Conservation (phyloP, 2,113 vertebrate genomes). For the Eubucco bourcierii region DNA sequence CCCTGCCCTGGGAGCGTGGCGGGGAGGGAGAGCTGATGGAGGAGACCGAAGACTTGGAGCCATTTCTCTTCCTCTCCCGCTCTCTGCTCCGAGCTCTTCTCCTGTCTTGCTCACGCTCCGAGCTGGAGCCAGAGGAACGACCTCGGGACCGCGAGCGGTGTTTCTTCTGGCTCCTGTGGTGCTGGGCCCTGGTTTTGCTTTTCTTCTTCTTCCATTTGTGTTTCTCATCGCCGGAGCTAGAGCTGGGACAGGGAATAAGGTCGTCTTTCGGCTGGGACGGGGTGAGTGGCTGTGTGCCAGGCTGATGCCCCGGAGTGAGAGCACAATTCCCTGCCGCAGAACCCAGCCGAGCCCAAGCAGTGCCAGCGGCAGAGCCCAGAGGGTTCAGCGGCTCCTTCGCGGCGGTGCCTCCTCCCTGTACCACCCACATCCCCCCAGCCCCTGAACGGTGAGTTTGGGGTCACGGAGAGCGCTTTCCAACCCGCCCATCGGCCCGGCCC, state of each 20-base stretch:
- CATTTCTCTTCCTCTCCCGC: neutral
- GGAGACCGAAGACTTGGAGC: constrained; percentile 78
- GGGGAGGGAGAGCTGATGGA: constrained; percentile 70
- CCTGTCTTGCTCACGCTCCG: neutral
- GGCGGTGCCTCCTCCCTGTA: neutral
- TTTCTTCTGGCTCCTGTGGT: constrained; percentile 18
- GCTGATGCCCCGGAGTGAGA: rapidly evolving
- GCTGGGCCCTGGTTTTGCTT: constrained; percentile 40
- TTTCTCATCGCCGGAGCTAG: constrained; percentile 37
- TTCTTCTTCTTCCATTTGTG: constrained; percentile 61
- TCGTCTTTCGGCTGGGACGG: rapidly evolving
- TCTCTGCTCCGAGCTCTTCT: constrained; percentile 29
- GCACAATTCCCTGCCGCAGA: rapidly evolving
- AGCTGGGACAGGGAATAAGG: constrained; percentile 11
- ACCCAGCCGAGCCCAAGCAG: neutral
- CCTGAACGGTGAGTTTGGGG: rapidly evolving
- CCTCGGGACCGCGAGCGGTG: neutral
- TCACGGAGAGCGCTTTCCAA: rapidly evolving
- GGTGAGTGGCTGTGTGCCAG: rapidly evolving
- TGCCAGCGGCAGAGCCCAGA: no score
- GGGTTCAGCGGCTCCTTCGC: rapidly evolving
- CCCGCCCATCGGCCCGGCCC: neutral
- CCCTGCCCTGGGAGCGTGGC: neutral
- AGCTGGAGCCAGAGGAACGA: neutral
- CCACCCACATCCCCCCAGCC: neutral